Percentiles rank a stretch among this genome's conserved stretches.
Evolutionary conservation across 2,888 invertebrate genomes (phyloP).

Genomic region (Anoplius nigerrimus): DNA sequence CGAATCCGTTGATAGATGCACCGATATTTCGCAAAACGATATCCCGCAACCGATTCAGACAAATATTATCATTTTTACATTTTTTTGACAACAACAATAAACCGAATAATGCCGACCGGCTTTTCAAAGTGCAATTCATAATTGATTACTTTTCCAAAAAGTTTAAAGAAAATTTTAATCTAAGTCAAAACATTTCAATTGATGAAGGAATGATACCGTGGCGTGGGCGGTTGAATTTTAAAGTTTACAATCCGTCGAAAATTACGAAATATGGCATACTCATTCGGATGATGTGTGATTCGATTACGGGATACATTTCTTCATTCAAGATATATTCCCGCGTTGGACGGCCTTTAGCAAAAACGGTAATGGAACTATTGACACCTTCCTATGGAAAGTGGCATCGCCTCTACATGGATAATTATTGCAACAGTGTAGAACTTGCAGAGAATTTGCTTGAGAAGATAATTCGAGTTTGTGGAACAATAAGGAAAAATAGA

Average conservation of each 20-base stretch:
- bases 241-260: conserved; percentile 31
- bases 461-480: conserved; percentile 31
- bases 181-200: conserved; percentile 30
- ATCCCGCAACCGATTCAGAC: conserved; percentile 15
- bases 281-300: conserved; percentile 28
- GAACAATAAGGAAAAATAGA: no score
- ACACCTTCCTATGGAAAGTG: conserved; percentile 24
- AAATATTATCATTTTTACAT: conserved; percentile 21
- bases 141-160: conserved; percentile 35
- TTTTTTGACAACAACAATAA: conserved; percentile 15
- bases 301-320: conserved; percentile 29
- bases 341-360: neutral
- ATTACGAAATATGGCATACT: no score
- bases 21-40: conserved; percentile 22
- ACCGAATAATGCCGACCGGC: conserved; percentile 17
- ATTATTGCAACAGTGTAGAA: conserved; percentile 33
- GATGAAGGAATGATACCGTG: no score
- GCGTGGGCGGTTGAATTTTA: conserved; percentile 29
- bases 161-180: conserved; percentile 35
- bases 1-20: conserved; percentile 15
- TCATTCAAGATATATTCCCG: conserved; percentile 12
- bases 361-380: conserved; percentile 22
- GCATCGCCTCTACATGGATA: conserved; percentile 30
- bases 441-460: conserved; percentile 20
- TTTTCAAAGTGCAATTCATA: conserved; percentile 27